Evolutionary conservation across 2,113 vertebrate species (phyloP).

Genomic region (Hydrolagus affinis): DNA sequence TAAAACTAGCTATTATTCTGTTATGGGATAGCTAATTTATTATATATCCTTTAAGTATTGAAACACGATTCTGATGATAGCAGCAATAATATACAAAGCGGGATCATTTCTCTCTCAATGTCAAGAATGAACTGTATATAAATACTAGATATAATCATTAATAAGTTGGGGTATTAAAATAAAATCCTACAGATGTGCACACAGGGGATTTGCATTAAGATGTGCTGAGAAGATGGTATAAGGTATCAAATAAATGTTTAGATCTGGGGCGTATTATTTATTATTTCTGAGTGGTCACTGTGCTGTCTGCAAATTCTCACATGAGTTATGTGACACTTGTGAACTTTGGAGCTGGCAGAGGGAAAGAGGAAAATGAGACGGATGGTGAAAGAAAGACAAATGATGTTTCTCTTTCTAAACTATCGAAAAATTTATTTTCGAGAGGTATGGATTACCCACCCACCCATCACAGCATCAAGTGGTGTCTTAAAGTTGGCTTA

Average conservation of each 20-base stretch:
- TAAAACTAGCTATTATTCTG: conserved; percentile 47
- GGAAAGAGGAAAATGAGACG: too few relatives aligned
- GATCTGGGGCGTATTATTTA: conserved; percentile 38
- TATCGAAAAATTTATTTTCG: too few relatives aligned
- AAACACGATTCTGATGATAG: conserved; percentile 61
- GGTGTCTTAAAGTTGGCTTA: too few relatives aligned
- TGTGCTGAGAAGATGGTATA: background rate
- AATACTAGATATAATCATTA: conserved; percentile 67
- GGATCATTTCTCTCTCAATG: conserved; percentile 62
- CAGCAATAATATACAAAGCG: conserved; percentile 89
- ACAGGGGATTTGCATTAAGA: background rate
- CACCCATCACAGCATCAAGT: too few relatives aligned
- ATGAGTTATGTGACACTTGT: background rate
- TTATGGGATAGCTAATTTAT: conserved; percentile 51
- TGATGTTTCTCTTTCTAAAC: too few relatives aligned
- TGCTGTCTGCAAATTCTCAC: background rate
- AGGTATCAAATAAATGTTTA: conserved; percentile 24
- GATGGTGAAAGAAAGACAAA: too few relatives aligned
- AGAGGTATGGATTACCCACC: too few relatives aligned
- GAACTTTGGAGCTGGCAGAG: too few relatives aligned
- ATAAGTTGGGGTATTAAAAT: conserved; percentile 46
- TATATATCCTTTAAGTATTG: conserved; percentile 55
- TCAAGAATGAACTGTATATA: conserved; percentile 67
- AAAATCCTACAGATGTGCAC: conserved; percentile 45
- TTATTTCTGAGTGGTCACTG: conserved; percentile 50